Base-by-base conservation (phyloP, 53 echinoderm and acorn worm genomes). In the Paelopatides confundens region DNA sequence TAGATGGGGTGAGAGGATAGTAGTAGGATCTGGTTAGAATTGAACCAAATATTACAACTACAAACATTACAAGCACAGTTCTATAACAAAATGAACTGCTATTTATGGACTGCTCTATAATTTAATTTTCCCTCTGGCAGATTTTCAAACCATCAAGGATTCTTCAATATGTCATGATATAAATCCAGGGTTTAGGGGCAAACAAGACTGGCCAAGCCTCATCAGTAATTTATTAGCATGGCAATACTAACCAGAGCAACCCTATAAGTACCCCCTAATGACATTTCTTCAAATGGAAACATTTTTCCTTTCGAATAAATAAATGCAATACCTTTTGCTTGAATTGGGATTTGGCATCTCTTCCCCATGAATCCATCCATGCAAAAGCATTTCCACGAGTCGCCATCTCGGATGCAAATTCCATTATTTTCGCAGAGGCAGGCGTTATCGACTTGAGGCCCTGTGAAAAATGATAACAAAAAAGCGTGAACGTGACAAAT, bases 351-450 rank as follows among this genome's bases (percentile, higher is more conserved):
- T 65, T 83, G 90, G 85, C 93, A 93, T 39, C 85, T 87, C 69
- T 87, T 90, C 3, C 93, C 93, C 18, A 90, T 81, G 81, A 87
- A 93, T 65, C 90, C 93, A 71, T 93, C 88, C n/a, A 90, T 84
- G 47, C 93, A 93, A n/a, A 90, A 71, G 47, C 93, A 93, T 54
- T 90, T 90, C 43, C 86, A 85, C 13, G 86, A 87, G 87, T 79
- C 62, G 17, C 82, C 83, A 39, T 87, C 38, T 43, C 71, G 87
- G 50, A 87, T 87, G 79, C 93, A 93, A 32, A 90, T 87, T 37
- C 90, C 93, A 83, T 86, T 90, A 77, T 93, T 93, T 63, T 90
- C 82, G 69, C 93, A 93, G 32, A 68, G 64, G 76, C 93, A 93
- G 69, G 58, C 91, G 65, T 74, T 83, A 37, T 82, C 65, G 40